A percentile compares a stretch with the other conserved stretches of the same genome.
phyloP scores from a whole-genome alignment of 2,888 invertebrate species.

The Lamproptera curius region DNA sequence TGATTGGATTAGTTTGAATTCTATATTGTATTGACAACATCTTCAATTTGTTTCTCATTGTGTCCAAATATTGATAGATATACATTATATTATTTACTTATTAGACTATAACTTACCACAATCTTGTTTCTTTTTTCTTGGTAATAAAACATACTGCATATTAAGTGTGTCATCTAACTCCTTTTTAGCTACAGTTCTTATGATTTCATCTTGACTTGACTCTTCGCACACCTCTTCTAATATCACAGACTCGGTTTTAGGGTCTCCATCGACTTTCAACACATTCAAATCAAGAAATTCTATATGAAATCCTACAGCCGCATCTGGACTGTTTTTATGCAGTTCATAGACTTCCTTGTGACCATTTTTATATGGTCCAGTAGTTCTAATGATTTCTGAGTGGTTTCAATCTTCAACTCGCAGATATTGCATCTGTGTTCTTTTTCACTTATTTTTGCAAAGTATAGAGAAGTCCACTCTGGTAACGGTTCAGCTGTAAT shows the following conservation, averaged over 20 bases:
- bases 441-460: conserved; percentile 34
- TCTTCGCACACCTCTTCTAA: conserved; percentile 55
- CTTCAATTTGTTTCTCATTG: too few relatives aligned
- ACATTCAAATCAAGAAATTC: conserved; percentile 60
- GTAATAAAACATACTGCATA: conserved; percentile 47
- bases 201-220: conserved; percentile 31
- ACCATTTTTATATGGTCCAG: conserved; percentile 44
- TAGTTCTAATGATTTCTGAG: conserved; percentile 42
- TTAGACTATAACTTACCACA: conserved; percentile 12
- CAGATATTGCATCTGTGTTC: conserved; percentile 58
- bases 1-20: too few relatives aligned
- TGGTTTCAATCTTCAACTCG: conserved; percentile 36
- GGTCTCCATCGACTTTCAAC: conserved; percentile 46
- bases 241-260: conserved; percentile 44
- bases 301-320: conserved; percentile 59
- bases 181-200: conserved; percentile 21
- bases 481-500: conserved; percentile 38
- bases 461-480: conserved; percentile 64
- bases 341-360: conserved; percentile 60
- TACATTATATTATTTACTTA: too few relatives aligned
- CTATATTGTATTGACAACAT: too few relatives aligned
- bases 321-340: conserved; percentile 58
- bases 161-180: conserved; percentile 31
- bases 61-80: too few relatives aligned
- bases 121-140: conserved; percentile 32